Conservation (phyloP, 2,797 vertebrate genomes). For the Calcarius lapponicus region DNA sequence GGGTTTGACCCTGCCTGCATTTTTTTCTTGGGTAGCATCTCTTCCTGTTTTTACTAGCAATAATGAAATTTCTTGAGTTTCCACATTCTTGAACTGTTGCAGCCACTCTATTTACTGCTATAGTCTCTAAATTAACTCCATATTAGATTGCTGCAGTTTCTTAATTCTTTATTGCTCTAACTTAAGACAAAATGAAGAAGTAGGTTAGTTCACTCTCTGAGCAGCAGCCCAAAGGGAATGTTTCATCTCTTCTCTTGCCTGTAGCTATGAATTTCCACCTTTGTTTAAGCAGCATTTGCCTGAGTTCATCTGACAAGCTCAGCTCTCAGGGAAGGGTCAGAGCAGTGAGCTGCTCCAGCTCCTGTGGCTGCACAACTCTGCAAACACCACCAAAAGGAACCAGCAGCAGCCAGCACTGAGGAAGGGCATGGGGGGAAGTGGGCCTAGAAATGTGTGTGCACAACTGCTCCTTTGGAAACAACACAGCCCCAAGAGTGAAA, state of each 20-base stretch:
- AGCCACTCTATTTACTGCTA: not conserved
- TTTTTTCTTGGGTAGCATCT: not conserved
- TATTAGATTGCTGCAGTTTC: not conserved
- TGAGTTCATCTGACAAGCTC: not conserved
- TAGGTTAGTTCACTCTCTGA: not conserved
- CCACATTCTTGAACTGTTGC: not conserved
- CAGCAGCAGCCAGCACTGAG: not conserved
- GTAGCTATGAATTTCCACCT: not conserved
- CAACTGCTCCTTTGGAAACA: not conserved
- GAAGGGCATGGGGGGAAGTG: accelerated
- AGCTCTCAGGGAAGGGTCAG: not conserved
- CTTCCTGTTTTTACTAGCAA: not conserved
- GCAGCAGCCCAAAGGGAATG: not conserved
- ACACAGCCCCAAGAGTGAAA: not conserved
- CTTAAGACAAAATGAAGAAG: not conserved
- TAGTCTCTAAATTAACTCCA: not conserved
- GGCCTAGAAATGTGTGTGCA: accelerated
- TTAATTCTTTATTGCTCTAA: not conserved
- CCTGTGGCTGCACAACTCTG: not conserved
- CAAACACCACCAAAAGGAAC: not conserved
- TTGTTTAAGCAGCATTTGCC: not conserved
- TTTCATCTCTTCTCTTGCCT: not conserved
- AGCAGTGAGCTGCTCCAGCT: not conserved
- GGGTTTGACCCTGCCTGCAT: not conserved
- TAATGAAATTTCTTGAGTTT: not conserved